A percentile compares a stretch with the other conserved stretches of the same genome.
These are phyloP conservation scores for Plectrocnemia conspersa DNA, from an alignment of 1,140 invertebrate genomes.

Conservation along the genomic window DNA sequence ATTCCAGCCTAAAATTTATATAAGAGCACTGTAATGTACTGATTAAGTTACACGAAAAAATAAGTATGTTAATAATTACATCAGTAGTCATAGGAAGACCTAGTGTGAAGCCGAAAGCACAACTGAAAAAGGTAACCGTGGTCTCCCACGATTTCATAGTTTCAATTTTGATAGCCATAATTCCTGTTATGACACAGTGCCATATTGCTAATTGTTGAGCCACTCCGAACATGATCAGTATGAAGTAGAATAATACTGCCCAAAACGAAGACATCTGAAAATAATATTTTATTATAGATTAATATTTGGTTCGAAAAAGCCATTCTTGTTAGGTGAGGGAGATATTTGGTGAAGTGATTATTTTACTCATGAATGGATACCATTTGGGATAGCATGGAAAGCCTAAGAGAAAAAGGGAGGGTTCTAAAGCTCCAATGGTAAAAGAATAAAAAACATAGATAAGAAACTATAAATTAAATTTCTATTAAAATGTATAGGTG, in stretches of 20 bases:
- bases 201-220: slow-evolving; percentile 75
- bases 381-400: too few relatives aligned
- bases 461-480: too few relatives aligned
- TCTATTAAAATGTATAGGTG: too few relatives aligned
- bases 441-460: too few relatives aligned
- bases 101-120: slow-evolving; percentile 75
- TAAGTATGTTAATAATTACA: slow-evolving; percentile 51
- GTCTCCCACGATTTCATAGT: slow-evolving; percentile 73
- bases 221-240: slow-evolving; percentile 79
- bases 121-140: slow-evolving; percentile 81
- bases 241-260: slow-evolving; percentile 82
- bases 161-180: slow-evolving; percentile 71
- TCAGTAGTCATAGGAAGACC: slow-evolving; percentile 85
- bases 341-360: too few relatives aligned
- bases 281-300: too few relatives aligned
- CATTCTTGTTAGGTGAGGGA: too few relatives aligned
- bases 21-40: slow-evolving; percentile 5
- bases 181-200: slow-evolving; percentile 76
- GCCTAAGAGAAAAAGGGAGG: too few relatives aligned
- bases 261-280: slow-evolving; percentile 73
- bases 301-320: too few relatives aligned
- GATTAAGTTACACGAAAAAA: too few relatives aligned
- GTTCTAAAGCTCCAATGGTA: too few relatives aligned
- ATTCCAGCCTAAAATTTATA: slow-evolving; percentile 67
- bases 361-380: too few relatives aligned